phyloP scores from a whole-genome alignment of 1,140 invertebrate species.

The Heliconius melpomene region DNA sequence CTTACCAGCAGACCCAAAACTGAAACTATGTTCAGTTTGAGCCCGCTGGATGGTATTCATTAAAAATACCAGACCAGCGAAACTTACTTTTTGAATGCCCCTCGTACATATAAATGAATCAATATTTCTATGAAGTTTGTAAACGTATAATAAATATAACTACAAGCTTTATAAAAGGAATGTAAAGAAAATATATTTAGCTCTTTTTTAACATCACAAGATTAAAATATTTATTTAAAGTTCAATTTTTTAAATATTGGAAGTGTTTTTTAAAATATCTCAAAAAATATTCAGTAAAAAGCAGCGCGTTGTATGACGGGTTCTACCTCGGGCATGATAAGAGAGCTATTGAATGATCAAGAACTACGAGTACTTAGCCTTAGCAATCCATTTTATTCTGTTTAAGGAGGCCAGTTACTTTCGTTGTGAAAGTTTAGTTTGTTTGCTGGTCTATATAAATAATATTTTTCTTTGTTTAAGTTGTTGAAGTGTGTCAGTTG shows the following conservation, averaged over 20 bases:
- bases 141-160: background rate
- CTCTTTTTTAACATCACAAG: no score
- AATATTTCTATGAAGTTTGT: background rate
- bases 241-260: background rate
- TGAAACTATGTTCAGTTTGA: no score
- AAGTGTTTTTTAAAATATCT: background rate
- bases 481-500: background rate
- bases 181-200: no score
- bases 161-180: no score
- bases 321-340: background rate
- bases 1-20: no score
- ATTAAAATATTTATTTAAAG: background rate
- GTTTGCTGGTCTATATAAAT: background rate
- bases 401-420: constrained; percentile 23
- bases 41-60: no score
- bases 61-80: no score
- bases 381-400: constrained; percentile 14
- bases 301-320: background rate
- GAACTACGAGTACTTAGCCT: background rate
- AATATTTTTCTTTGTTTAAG: background rate
- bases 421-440: constrained; percentile 10
- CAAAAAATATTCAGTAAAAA: background rate
- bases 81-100: no score
- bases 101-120: background rate
- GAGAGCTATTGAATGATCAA: constrained; percentile 5